Conservation (phyloP, 2,113 vertebrate genomes). For the Candoia aspera region DNA sequence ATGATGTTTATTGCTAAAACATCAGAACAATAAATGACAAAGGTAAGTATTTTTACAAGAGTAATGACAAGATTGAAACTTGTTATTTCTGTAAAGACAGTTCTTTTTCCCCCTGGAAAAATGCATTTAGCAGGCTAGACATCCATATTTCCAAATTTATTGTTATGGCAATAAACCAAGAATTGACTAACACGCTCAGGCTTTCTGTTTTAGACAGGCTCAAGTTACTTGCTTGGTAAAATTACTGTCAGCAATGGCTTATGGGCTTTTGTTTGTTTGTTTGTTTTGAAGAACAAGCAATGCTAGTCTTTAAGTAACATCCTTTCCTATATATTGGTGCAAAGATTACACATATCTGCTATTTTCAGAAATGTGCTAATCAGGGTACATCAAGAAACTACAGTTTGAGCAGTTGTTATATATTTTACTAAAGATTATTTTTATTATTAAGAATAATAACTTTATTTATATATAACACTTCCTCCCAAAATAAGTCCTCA, state of each 20-base stretch:
- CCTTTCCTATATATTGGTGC: neutral
- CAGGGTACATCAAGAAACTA: neutral
- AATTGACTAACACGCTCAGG: neutral
- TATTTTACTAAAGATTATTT: neutral
- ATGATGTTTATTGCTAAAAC: neutral
- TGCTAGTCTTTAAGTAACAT: constrained; percentile 5
- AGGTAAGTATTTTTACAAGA: neutral
- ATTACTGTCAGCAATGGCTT: constrained; percentile 3
- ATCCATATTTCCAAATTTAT: neutral
- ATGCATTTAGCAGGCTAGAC: neutral
- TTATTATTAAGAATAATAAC: neutral
- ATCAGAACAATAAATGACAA: neutral
- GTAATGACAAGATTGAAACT: neutral
- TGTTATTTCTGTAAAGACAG: neutral
- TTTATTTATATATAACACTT: neutral
- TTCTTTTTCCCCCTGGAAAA: neutral
- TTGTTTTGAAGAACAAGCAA: constrained; percentile 7
- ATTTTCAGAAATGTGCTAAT: constrained; percentile 21
- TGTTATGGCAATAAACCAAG: neutral
- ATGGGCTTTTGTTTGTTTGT: neutral
- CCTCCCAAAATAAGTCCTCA: neutral
- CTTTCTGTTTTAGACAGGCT: constrained; percentile 19
- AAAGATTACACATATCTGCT: neutral
- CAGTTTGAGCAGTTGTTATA: neutral
- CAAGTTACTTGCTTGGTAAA: constrained; percentile 3